Conservation (phyloP, 2,113 vertebrate species). For the Macquaria australasica region DNA sequence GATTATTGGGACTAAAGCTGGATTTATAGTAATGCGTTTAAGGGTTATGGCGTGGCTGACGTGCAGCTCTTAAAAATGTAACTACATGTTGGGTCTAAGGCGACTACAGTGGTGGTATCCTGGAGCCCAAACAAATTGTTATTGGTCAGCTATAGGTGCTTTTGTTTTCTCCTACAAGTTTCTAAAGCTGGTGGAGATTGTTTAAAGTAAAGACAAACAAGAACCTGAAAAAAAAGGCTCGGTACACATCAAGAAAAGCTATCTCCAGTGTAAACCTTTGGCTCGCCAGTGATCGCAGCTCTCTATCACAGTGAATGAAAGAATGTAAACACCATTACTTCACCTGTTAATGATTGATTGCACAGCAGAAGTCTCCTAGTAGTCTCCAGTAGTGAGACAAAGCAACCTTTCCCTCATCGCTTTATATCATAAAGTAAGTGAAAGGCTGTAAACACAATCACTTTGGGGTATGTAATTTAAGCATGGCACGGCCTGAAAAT, state of each 20-base stretch:
- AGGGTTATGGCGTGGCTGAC: neutral
- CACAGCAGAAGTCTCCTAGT: neutral
- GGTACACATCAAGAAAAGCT: neutral
- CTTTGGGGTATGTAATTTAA: conserved; percentile 5
- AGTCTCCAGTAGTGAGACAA: neutral
- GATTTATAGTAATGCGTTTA: neutral
- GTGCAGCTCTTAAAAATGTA: neutral
- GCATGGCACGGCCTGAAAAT: neutral
- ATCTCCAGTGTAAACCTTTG: neutral
- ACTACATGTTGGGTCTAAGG: neutral
- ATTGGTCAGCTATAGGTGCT: neutral
- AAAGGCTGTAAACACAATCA: neutral
- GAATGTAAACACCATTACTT: conserved; percentile 19
- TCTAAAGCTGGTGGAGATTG: neutral
- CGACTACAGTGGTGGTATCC: no score
- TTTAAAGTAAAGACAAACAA: neutral
- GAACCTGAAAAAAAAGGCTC: neutral
- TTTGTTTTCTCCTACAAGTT: neutral
- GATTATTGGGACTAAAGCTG: neutral
- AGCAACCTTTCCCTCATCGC: neutral
- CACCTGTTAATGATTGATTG: neutral
- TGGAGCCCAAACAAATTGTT: neutral
- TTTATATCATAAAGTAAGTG: neutral
- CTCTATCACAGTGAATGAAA: conserved; percentile 6
- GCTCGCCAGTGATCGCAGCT: neutral